Evolutionary conservation across 2,797 vertebrate species (phyloP), one percentile per base, ranked within the genome.

Genomic region (Xiphophorus birchmanni): DNA sequence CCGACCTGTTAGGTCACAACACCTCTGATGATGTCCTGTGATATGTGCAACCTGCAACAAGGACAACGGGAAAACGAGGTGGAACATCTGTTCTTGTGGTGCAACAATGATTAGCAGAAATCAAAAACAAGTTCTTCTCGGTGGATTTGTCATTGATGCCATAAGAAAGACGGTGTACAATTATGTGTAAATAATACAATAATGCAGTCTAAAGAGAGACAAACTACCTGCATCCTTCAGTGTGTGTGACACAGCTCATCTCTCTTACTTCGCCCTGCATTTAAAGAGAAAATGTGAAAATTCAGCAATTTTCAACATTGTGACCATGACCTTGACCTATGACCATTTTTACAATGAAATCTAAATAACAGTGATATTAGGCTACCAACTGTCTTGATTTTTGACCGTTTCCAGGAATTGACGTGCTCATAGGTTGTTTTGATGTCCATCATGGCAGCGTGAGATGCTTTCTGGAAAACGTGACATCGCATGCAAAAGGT

Each of bases 1-100:
- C 65, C 75, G 42, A 63, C 40, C 56, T 23, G 56, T 76, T 32
- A 13, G 74, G 54, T 58, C 52, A 75, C 74, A 58, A 44, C 37
- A n/a, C 52, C 74, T 42, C 74, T 58, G 74, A 69, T 72, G 72
- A 47, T 79, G 44, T 42, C 50, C 50, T 80, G 79, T 58, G 50
- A 75, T 58, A 26, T 48, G 52, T 58, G 26, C 48, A 54, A 52
- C 79, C 47, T 69, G 74, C 15, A 72, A 76, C 65, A 72, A 76
- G 63, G 65, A 60, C 23, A 76, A 40, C 37, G 44, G 18, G 42
- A 18, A 47, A 60, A 42, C 5, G 17, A 56, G 74, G 12, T 44
- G 26, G 13, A 44, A 75, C 60, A 69, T 71, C 50, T 44, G 73
- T 69, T 60, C 17, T 76, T 45, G 37, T 60, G 26, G 37, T 32